Conservation (phyloP, 2,888 invertebrate genomes). For the Eretmocerus hayati region DNA sequence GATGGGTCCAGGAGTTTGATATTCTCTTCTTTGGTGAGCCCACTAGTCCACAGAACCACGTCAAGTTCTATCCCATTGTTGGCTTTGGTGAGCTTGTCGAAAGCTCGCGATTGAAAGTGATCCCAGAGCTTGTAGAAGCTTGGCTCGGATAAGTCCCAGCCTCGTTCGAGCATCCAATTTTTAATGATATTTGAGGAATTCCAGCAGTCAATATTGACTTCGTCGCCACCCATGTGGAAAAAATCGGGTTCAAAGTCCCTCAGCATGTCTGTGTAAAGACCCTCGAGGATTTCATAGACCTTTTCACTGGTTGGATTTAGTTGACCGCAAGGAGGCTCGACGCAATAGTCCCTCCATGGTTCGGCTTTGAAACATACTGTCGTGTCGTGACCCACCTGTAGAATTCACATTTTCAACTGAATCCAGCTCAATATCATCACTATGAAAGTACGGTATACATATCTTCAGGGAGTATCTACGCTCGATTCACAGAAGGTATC, state of each 20-base stretch:
- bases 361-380: slow-evolving; percentile 52
- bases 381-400: slow-evolving; percentile 36
- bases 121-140: slow-evolving; percentile 40
- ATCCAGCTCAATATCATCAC: too few relatives aligned
- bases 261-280: slow-evolving; percentile 71
- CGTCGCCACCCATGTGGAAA: slow-evolving; percentile 87
- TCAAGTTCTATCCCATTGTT: slow-evolving; percentile 54
- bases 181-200: slow-evolving; percentile 62
- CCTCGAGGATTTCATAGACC: slow-evolving; percentile 62
- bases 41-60: slow-evolving; percentile 75
- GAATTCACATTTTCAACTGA: too few relatives aligned
- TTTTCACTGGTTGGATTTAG: slow-evolving; percentile 66
- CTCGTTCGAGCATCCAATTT: slow-evolving; percentile 60
- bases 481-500: too few relatives aligned
- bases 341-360: slow-evolving; percentile 65
- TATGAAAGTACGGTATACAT: too few relatives aligned
- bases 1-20: slow-evolving; percentile 63
- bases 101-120: slow-evolving; percentile 63
- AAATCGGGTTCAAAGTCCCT: slow-evolving; percentile 64
- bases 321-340: slow-evolving; percentile 82
- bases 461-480: too few relatives aligned
- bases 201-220: slow-evolving; percentile 69
- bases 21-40: slow-evolving; percentile 61
- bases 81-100: slow-evolving; percentile 52
- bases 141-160: slow-evolving; percentile 55